phyloP scores from a whole-genome alignment of 37 sponge, comb jelly and placozoan genomes.

The Beroe ovata region DNA sequence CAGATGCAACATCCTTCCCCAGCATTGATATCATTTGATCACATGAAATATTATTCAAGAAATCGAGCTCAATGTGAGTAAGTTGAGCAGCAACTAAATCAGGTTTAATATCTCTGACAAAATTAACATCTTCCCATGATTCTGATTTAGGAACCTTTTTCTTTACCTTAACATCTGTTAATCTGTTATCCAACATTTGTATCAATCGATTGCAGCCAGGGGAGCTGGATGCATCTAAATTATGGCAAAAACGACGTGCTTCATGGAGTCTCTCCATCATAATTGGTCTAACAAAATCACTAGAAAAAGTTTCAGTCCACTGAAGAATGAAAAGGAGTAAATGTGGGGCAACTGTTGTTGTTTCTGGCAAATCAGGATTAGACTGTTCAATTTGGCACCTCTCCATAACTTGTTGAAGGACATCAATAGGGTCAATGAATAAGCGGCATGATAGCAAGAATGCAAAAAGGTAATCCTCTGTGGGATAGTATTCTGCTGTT shows the following conservation, averaged over 20 bases:
- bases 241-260: conserved; percentile 25
- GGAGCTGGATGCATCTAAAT: background rate
- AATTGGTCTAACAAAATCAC: background rate
- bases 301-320: conserved; percentile 38
- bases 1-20: conserved; percentile 13
- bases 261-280: conserved; percentile 47
- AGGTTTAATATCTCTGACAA: conserved; percentile 45
- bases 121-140: conserved; percentile 7
- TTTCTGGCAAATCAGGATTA: conserved; percentile 37
- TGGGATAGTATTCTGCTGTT: conserved; percentile 44
- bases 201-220: conserved; percentile 12
- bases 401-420: conserved; percentile 19
- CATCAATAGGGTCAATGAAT: conserved; percentile 39
- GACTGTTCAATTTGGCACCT: conserved; percentile 37
- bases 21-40: conserved; percentile 40
- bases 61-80: conserved; percentile 32
- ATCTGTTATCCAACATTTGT: conserved; percentile 21
- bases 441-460: background rate
- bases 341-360: conserved; percentile 31
- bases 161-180: conserved; percentile 10
- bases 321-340: conserved; percentile 15
- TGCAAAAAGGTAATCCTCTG: conserved; percentile 39
- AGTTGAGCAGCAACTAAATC: conserved; percentile 31
- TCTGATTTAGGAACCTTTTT: conserved; percentile 51
- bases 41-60: conserved; percentile 21